Conservation (phyloP, 37 sponge, comb jelly and placozoan genomes). For the Haliclona indistincta region DNA sequence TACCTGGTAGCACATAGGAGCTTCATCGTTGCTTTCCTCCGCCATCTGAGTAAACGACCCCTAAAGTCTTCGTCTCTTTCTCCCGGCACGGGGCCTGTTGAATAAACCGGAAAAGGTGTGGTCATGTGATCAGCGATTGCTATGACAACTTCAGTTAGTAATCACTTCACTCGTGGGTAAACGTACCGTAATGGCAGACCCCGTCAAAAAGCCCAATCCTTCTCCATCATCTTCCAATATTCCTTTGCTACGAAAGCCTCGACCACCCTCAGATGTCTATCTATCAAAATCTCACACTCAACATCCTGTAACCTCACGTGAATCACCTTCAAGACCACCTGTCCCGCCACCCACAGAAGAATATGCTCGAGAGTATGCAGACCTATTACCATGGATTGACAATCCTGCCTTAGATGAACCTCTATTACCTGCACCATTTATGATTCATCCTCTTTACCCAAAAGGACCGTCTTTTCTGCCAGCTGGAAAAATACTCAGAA, state of each 20-base stretch:
- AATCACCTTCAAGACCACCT: background rate
- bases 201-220: no score
- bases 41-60: no score
- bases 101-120: no score
- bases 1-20: background rate
- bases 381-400: conserved; percentile 19
- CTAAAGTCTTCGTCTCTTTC: no score
- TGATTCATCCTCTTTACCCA: conserved; percentile 50
- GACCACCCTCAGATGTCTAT: conserved; percentile 30
- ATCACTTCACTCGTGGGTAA: no score
- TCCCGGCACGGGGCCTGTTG: no score
- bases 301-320: background rate
- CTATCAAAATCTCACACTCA: background rate
- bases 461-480: conserved; percentile 54
- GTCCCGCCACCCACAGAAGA: no score
- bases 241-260: conserved; percentile 49
- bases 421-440: background rate
- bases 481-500: conserved; percentile 34
- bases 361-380: background rate
- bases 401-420: background rate
- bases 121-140: no score
- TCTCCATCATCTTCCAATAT: no score
- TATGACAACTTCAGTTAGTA: no score
- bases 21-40: background rate
- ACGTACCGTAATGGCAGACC: no score